Percentiles rank a stretch among this genome's conserved stretches.
Conservation (phyloP, 2,888 invertebrate species). For the Acrocera orbiculus region DNA sequence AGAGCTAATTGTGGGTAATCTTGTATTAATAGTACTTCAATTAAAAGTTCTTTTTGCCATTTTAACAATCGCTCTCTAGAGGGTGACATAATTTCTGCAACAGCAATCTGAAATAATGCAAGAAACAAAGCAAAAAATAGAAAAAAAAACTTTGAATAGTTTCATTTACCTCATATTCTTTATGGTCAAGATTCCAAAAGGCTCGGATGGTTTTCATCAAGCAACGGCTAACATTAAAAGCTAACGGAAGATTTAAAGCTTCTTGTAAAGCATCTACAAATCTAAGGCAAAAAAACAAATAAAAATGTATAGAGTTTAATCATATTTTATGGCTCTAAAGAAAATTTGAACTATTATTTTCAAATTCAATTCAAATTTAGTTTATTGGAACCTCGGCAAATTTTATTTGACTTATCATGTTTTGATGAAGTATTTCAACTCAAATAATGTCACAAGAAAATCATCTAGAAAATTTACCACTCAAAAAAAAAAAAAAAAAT, state of each 20-base stretch:
- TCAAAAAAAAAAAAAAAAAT: no score
- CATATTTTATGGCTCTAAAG: background rate
- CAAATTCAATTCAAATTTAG: no score
- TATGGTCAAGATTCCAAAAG: constrained; percentile 80
- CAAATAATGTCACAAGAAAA: no score
- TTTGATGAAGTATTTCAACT: no score
- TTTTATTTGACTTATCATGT: no score
- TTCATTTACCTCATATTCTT: constrained; percentile 51
- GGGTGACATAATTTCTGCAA: constrained; percentile 24
- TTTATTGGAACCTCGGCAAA: no score
- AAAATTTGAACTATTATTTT: no score
- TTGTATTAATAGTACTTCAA: constrained; percentile 20
- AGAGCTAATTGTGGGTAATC: constrained; percentile 20
- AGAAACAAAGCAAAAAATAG: background rate
- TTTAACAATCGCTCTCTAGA: constrained; percentile 16
- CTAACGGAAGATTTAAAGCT: constrained; percentile 61
- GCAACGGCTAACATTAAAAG: constrained; percentile 57
- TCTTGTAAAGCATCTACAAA: constrained; percentile 47
- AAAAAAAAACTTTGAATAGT: constrained; percentile 8
- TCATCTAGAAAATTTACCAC: no score
- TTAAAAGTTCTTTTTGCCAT: constrained; percentile 26
- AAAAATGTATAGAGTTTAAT: constrained; percentile 1
- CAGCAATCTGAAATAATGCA: constrained; percentile 15
- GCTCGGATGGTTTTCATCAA: constrained; percentile 65
- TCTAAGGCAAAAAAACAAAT: constrained; percentile 19